Evolutionary conservation across 2,797 vertebrate genomes (phyloP).

Genomic region (Momotus momota): DNA sequence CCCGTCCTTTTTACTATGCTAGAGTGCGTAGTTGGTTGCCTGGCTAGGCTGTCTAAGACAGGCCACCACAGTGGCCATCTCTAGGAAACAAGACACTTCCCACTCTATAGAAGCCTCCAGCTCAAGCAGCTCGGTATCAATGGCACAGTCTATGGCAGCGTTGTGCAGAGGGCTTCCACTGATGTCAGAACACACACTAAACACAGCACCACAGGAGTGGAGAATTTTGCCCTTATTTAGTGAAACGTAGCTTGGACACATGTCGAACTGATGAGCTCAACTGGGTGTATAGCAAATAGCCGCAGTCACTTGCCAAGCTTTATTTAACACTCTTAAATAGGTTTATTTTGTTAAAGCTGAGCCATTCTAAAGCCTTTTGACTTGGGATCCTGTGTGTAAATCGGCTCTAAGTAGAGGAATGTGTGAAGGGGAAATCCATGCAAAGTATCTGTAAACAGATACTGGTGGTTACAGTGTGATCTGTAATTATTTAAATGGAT

Average conservation of each 20-base stretch:
- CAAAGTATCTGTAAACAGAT: not conserved
- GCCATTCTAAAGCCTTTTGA: not conserved
- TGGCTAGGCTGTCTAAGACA: not conserved
- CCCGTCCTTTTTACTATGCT: not conserved
- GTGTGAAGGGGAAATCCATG: not conserved
- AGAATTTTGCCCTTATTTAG: conserved; percentile 27
- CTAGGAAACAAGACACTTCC: rapidly evolving
- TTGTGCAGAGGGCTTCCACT: not conserved
- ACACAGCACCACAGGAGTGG: not conserved
- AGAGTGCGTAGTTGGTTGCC: not conserved
- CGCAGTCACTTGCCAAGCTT: not conserved
- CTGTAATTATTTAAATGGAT: not conserved
- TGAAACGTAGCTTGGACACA: not conserved
- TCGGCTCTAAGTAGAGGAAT: not conserved
- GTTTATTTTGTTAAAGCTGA: not conserved
- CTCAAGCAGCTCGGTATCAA: not conserved
- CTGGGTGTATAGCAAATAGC: not conserved
- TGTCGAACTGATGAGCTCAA: conserved; percentile 12
- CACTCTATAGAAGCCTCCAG: not conserved
- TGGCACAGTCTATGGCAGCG: not conserved
- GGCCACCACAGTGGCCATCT: not conserved
- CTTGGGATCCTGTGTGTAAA: not conserved
- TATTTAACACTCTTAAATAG: not conserved
- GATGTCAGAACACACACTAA: not conserved
- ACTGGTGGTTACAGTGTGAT: not conserved